A percentile compares a stretch with the other conserved stretches of the same genome.
Evolutionary conservation across 35 echinoderm and acorn worm species (phyloP).

Genomic region (Antedon bifida): DNA sequence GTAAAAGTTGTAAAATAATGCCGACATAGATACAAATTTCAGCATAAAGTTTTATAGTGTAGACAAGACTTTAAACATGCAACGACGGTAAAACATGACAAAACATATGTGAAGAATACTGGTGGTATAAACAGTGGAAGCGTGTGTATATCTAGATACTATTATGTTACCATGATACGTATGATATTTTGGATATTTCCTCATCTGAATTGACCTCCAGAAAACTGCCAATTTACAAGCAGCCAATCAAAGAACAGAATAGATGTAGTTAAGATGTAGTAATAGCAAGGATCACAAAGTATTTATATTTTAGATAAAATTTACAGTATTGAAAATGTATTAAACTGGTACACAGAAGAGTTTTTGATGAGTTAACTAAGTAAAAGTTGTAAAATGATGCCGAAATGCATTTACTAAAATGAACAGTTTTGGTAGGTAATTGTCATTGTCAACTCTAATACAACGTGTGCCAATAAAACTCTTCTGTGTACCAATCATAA

Average conservation of each 20-base stretch:
- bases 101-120: neutral
- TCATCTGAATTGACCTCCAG: slow-evolving; percentile 97
- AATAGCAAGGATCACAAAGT: neutral
- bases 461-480: too few relatives aligned
- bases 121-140: neutral
- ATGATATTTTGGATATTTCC: slow-evolving; percentile 98
- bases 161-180: slow-evolving; percentile 84
- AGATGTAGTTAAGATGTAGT: neutral
- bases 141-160: neutral
- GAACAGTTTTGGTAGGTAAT: too few relatives aligned
- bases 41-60: too few relatives aligned
- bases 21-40: too few relatives aligned
- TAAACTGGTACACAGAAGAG: too few relatives aligned
- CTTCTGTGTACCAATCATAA: too few relatives aligned
- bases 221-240: slow-evolving; percentile 37
- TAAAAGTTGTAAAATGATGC: too few relatives aligned
- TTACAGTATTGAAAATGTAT: neutral
- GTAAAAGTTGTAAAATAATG: too few relatives aligned
- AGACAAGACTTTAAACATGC: too few relatives aligned
- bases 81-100: neutral
- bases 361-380: too few relatives aligned
- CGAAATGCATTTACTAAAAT: too few relatives aligned
- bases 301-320: neutral
- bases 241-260: neutral
- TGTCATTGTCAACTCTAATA: too few relatives aligned